Conservation (phyloP, 2,888 invertebrate genomes). For the Dolichopus griseipennis region DNA sequence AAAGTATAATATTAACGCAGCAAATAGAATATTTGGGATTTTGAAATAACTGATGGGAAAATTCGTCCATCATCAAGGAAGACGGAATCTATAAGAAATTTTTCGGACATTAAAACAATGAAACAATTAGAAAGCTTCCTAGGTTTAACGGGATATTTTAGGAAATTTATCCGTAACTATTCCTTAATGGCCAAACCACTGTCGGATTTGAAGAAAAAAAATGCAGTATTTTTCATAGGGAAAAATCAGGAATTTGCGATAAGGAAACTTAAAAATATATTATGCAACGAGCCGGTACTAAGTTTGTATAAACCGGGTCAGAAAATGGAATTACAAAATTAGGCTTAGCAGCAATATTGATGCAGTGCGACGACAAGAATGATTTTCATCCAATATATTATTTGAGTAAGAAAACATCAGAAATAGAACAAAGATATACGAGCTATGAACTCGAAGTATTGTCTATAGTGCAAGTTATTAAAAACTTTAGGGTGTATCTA, state of each 20-base stretch:
- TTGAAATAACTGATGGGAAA: constrained; percentile 19
- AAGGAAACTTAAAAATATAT: constrained; percentile 19
- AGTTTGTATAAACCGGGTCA: constrained; percentile 1
- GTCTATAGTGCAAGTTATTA: constrained; percentile 11
- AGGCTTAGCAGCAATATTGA: constrained; percentile 14
- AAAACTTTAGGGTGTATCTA: constrained; percentile 5
- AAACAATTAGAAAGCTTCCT: constrained; percentile 24
- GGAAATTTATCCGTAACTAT: constrained; percentile 24
- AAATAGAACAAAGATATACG: constrained; percentile 26
- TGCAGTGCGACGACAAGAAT: constrained; percentile 8
- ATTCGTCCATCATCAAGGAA: constrained; percentile 25
- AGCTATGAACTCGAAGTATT: constrained; percentile 26
- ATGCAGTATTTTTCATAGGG: constrained; percentile 20
- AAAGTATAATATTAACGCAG: constrained; percentile 21
- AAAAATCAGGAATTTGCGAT: constrained; percentile 22
- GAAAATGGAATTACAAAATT: constrained; percentile 11
- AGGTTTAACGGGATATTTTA: constrained; percentile 22
- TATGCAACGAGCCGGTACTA: background rate
- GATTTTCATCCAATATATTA: constrained; percentile 7
- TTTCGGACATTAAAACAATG: constrained; percentile 24
- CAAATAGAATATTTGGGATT: constrained; percentile 22
- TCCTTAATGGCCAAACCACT: constrained; percentile 21
- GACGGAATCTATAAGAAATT: constrained; percentile 25
- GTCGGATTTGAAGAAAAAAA: too few species aligned
- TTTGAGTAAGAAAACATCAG: constrained; percentile 10